phyloP scores from a whole-genome alignment of 2,113 vertebrate genomes.

The Lonchura striata region DNA sequence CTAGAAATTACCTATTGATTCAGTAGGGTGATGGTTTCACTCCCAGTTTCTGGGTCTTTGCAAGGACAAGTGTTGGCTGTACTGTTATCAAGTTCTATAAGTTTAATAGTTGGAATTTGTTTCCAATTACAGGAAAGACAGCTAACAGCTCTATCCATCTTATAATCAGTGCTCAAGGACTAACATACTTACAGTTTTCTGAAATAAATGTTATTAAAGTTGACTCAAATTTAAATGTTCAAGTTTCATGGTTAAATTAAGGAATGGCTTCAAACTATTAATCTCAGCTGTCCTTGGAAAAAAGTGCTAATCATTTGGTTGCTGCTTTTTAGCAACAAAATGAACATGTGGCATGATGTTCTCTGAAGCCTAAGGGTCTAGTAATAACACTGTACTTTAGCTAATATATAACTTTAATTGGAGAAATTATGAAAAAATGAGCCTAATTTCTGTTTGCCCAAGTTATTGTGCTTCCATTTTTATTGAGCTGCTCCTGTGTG shows the following conservation, averaged over 20 bases:
- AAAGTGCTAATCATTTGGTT: constrained; percentile 34
- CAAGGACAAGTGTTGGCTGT: neutral
- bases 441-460: constrained; percentile 45
- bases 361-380: constrained; percentile 25
- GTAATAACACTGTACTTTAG: constrained; percentile 50
- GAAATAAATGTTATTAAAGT: constrained; percentile 18
- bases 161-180: neutral
- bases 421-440: constrained; percentile 50
- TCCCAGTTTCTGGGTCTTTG: neutral
- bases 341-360: constrained; percentile 3
- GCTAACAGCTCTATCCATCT: neutral
- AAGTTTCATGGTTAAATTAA: constrained; percentile 35
- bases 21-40: neutral
- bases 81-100: neutral
- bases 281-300: constrained; percentile 53
- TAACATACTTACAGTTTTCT: neutral
- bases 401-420: constrained; percentile 58
- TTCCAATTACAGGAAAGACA: neutral
- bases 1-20: neutral
- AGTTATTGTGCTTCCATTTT: constrained; percentile 34
- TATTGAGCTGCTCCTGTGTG: neutral
- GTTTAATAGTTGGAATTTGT: neutral
- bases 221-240: constrained; percentile 8
- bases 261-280: constrained; percentile 50
- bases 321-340: constrained; percentile 50